Evolutionary conservation across 2,113 vertebrate species (phyloP), one percentile per base, ranked within the genome.

Genomic region (Sorex fumeus): DNA sequence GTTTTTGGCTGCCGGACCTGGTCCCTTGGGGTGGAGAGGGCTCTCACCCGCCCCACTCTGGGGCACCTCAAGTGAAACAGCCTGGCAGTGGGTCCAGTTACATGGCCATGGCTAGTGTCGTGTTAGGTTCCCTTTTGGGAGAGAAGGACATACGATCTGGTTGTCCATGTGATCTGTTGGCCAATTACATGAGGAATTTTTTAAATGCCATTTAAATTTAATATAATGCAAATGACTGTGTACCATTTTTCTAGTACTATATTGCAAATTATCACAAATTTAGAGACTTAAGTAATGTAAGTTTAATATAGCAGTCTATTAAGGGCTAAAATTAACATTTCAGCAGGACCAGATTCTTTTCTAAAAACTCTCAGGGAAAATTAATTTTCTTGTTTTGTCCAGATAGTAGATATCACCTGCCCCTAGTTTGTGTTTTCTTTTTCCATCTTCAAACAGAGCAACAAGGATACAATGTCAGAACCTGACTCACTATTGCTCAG

Each of bases 391-490:
- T 60, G 19, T 70, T 21, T 76, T 86, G 78, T 57, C 30, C 4
- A n/a, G 3, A 6, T 66, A 66, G 15, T 45, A 45, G 16, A 76
- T 6, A 12, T 8, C 16, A 32, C 53, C 66, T 40, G 1, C 34
- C 23, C 23, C 60, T 70, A 6, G 0, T 25, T 69, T 66, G 2
- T 53, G 16, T 36, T 10, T 8, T 4, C 15, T 76, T 74, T 66
- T 10, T 69, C 53, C 23, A 18, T 47, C n/a, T 79, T 53, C n/a
- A 79, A 70, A 83, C 13, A 27, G 71, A 79, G 71, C 21, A 32
- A 7, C 1, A 6, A 3, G 5, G 19, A 16, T 12, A 32, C 30
- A 13, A 1, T 1, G 69, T 21, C 50, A 36, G 15, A 30, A 4
- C 27, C 0, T 6, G 0, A 6, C 27, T 10, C 18, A 2, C 27